Percentiles rank a stretch among this genome's conserved stretches.
phyloP scores from a whole-genome alignment of 2,113 vertebrate species.

The Todiramphus chloris region DNA sequence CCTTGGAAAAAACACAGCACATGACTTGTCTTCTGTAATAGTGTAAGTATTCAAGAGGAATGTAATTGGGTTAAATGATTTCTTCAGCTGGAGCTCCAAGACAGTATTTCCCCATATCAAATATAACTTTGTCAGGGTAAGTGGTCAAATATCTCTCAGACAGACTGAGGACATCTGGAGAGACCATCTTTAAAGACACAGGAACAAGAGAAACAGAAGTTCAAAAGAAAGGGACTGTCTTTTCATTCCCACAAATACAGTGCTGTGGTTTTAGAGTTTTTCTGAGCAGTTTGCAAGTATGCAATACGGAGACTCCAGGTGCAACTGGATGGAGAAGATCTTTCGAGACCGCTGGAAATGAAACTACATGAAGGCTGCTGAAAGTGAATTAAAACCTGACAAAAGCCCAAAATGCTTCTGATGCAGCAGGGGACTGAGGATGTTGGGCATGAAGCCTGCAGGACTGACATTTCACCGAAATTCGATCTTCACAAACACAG shows the following conservation, averaged over 20 bases:
- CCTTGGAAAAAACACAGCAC: background rate
- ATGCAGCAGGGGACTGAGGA: background rate
- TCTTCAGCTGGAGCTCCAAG: background rate
- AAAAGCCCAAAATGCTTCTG: background rate
- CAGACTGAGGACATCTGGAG: background rate
- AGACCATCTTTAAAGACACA: background rate
- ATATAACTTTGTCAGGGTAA: background rate
- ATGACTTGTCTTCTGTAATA: background rate
- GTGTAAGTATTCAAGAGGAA: background rate
- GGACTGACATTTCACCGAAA: background rate
- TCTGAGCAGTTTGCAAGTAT: background rate
- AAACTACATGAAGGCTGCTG: background rate
- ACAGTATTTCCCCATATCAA: background rate
- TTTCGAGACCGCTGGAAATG: background rate
- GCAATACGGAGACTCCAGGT: background rate
- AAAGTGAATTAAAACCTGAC: background rate
- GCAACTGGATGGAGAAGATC: background rate
- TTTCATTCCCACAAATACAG: accelerated
- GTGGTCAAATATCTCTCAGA: background rate
- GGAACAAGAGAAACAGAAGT: background rate
- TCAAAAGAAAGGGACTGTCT: background rate
- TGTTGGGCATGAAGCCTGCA: background rate
- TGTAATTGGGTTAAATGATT: background rate
- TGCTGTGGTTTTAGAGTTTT: background rate
- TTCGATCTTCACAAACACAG: background rate